Percentiles rank a stretch among this genome's conserved stretches.
These are phyloP conservation scores for Cotesia vestalis DNA, from an alignment of 1,140 invertebrate species.

Conservation along the genomic window DNA sequence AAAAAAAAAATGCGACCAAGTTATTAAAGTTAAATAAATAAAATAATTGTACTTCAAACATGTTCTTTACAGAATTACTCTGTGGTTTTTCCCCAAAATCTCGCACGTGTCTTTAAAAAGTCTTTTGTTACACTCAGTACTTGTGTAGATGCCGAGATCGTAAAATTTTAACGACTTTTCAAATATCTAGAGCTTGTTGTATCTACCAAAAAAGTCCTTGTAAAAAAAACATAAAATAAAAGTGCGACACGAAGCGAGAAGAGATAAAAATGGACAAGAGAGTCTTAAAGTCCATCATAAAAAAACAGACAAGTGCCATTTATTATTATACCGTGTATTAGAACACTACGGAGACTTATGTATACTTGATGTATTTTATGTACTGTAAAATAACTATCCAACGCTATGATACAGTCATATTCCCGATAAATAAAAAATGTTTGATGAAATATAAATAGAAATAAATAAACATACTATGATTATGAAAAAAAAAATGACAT, in stretches of 20 bases:
- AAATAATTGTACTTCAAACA: no score
- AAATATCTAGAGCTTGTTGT: slow-evolving; percentile 15
- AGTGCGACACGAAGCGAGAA: no score
- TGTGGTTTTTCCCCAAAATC: slow-evolving; percentile 15
- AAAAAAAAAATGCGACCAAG: no score
- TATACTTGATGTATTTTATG: neutral
- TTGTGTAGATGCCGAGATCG: slow-evolving; percentile 2
- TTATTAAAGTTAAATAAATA: no score
- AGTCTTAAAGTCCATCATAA: slow-evolving; percentile 12
- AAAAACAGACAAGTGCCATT: slow-evolving; percentile 37
- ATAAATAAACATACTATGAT: neutral
- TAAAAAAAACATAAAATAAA: neutral
- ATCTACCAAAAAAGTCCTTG: neutral
- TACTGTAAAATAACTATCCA: no score
- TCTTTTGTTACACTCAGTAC: slow-evolving; percentile 7
- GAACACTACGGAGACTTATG: neutral
- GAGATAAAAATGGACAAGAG: slow-evolving; percentile 3
- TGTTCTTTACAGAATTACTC: neutral
- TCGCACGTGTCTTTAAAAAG: slow-evolving; percentile 13
- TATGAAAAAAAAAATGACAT: neutral
- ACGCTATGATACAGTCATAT: neutral
- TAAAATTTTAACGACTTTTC: slow-evolving; percentile 39
- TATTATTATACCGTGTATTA: neutral
- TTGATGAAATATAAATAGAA: neutral
- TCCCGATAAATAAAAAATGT: slow-evolving; percentile 1